A percentile compares a stretch with the other conserved stretches of the same genome.
These are phyloP conservation scores for Heterotilapia buettikoferi DNA, from an alignment of 2,113 vertebrate species.

Conservation along the genomic window DNA sequence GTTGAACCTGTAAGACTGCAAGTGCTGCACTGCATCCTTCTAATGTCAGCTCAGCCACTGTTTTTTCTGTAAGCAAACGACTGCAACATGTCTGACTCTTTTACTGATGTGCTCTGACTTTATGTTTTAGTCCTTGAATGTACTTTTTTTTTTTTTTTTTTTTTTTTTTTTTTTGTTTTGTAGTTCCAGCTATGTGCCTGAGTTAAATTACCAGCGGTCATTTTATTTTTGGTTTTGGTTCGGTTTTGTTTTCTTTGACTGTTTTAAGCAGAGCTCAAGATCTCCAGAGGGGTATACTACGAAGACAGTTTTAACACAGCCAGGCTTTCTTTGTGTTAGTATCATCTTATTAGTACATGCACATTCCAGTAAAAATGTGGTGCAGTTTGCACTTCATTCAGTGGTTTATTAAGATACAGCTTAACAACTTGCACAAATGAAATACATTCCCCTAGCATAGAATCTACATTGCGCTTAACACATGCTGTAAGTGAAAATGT, in stretches of 20 bases:
- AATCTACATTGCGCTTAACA: neutral
- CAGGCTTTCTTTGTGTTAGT: neutral
- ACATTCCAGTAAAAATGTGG: neutral
- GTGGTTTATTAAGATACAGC: neutral
- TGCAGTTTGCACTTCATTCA: neutral
- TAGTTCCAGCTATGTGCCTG: conserved; percentile 46
- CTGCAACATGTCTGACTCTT: neutral
- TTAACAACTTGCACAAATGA: neutral
- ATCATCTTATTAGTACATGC: neutral
- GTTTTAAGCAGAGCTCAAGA: conserved; percentile 23
- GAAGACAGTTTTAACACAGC: neutral
- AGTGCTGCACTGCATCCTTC: neutral
- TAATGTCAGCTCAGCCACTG: neutral
- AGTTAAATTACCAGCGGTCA: conserved; percentile 44
- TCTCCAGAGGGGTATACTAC: neutral
- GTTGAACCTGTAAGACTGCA: neutral
- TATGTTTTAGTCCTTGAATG: conserved; percentile 5
- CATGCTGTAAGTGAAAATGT: neutral
- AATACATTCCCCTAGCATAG: neutral
- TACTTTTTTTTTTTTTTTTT: neutral
- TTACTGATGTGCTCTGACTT: neutral
- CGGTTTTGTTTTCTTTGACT: neutral
- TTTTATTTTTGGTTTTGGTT: neutral
- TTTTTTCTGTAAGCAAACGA: neutral
- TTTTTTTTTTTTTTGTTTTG: neutral